Percentiles rank a stretch among this genome's conserved stretches.
phyloP scores from a whole-genome alignment of 2,888 invertebrate genomes.

The Harpalus rufipes region DNA sequence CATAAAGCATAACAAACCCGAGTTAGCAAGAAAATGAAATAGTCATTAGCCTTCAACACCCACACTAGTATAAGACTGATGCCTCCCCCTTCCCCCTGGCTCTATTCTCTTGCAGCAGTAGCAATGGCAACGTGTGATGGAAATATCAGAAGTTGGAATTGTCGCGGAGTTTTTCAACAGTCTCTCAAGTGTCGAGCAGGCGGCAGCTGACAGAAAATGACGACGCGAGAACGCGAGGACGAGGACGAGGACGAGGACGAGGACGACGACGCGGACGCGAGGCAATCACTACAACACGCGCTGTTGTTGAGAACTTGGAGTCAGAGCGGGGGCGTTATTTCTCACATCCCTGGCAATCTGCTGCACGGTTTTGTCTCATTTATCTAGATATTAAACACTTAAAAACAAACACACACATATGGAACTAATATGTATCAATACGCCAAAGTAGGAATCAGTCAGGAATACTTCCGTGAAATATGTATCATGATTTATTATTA shows the following conservation, averaged over 20 bases:
- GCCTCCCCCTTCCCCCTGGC: neutral
- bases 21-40: conserved; percentile 40
- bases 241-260: neutral
- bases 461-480: too few species aligned
- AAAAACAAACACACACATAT: neutral
- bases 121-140: conserved; percentile 48
- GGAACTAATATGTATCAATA: too few species aligned
- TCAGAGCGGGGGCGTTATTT: conserved; percentile 25
- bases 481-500: too few species aligned
- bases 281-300: neutral
- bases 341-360: neutral
- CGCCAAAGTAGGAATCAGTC: too few species aligned
- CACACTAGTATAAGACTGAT: conserved; percentile 55
- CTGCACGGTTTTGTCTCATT: conserved; percentile 5
- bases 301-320: conserved; percentile 66
- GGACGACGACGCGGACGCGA: neutral
- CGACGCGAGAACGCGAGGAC: neutral
- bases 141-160: conserved; percentile 68
- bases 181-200: conserved; percentile 46
- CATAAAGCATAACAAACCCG: conserved; percentile 36
- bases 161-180: conserved; percentile 51
- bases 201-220: conserved; percentile 32
- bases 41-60: conserved; percentile 13
- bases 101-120: too few species aligned
- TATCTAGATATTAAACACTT: conserved; percentile 51